Percentiles rank a stretch among this genome's conserved stretches.
Evolutionary conservation across 1,140 invertebrate species (phyloP).

Genomic region (Aphis gossypii): DNA sequence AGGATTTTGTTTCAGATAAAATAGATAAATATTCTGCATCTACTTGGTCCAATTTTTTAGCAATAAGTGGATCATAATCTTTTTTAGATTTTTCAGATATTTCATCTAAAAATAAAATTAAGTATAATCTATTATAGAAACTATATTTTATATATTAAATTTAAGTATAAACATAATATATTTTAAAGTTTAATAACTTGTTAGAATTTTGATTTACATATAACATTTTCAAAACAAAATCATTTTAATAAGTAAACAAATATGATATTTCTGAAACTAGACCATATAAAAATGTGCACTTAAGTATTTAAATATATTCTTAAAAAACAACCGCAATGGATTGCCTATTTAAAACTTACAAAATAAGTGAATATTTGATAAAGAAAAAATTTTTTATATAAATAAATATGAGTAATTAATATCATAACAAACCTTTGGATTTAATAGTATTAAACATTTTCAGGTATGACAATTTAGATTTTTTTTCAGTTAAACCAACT

Average conservation of each 20-base stretch:
- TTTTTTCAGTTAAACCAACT: conserved; percentile 40
- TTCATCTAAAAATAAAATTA: conserved; percentile 58
- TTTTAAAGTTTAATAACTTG: no score
- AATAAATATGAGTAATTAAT: not conserved
- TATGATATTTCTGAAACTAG: not conserved
- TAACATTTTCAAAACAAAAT: no score
- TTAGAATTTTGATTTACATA: no score
- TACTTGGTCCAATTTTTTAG: conserved; percentile 50
- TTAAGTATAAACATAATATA: not conserved
- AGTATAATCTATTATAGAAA: not conserved
- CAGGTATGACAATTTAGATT: conserved; percentile 46
- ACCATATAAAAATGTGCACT: not conserved
- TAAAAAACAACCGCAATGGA: not conserved
- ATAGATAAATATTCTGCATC: conserved; percentile 40
- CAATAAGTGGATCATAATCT: conserved; percentile 42
- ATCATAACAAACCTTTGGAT: conserved; percentile 38
- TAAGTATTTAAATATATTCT: not conserved
- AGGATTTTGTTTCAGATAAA: conserved; percentile 28
- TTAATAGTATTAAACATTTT: conserved; percentile 56
- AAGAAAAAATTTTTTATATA: not conserved
- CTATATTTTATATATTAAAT: not conserved
- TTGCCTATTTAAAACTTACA: not conserved
- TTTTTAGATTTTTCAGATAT: conserved; percentile 57
- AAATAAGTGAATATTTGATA: not conserved
- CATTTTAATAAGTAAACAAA: not conserved